These are phyloP conservation scores for Trichacis sp. DNA, from an alignment of 2,888 invertebrate genomes.

Conservation along the genomic window DNA sequence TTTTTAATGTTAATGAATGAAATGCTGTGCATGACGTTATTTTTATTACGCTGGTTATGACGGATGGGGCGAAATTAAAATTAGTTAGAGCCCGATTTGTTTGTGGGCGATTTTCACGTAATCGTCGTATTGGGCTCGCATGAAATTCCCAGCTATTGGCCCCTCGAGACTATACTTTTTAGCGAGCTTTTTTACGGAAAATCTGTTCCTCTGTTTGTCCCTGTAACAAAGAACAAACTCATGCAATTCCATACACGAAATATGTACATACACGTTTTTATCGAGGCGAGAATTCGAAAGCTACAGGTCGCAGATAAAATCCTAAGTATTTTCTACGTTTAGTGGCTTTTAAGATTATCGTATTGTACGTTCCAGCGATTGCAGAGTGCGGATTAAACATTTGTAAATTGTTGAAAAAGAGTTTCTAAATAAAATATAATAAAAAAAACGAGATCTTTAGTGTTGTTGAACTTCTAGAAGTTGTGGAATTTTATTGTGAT, in stretches of 20 bases:
- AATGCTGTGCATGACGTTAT: too few relatives aligned
- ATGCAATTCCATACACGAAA: neutral
- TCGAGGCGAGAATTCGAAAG: neutral
- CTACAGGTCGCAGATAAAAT: neutral
- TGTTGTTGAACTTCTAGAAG: too few relatives aligned
- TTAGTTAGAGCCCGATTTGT: conserved; percentile 56
- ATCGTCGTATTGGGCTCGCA: conserved; percentile 74
- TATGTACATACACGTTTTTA: too few relatives aligned
- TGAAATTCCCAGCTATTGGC: conserved; percentile 76
- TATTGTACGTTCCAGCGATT: conserved; percentile 5
- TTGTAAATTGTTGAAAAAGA: neutral
- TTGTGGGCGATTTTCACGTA: conserved; percentile 71
- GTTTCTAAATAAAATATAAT: neutral
- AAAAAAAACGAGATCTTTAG: too few relatives aligned
- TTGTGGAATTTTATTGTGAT: too few relatives aligned
- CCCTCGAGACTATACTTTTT: conserved; percentile 73
- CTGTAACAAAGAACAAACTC: conserved; percentile 43
- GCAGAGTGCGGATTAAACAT: neutral
- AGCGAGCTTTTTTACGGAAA: conserved; percentile 73
- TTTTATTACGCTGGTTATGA: neutral
- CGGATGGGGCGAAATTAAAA: neutral
- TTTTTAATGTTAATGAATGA: neutral
- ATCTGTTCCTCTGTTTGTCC: conserved; percentile 72
- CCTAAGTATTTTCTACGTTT: neutral
- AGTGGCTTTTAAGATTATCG: neutral